Percentiles rank a stretch among this genome's conserved stretches.
phyloP scores from a whole-genome alignment of 2,113 vertebrate genomes.

The Clarias magur region DNA sequence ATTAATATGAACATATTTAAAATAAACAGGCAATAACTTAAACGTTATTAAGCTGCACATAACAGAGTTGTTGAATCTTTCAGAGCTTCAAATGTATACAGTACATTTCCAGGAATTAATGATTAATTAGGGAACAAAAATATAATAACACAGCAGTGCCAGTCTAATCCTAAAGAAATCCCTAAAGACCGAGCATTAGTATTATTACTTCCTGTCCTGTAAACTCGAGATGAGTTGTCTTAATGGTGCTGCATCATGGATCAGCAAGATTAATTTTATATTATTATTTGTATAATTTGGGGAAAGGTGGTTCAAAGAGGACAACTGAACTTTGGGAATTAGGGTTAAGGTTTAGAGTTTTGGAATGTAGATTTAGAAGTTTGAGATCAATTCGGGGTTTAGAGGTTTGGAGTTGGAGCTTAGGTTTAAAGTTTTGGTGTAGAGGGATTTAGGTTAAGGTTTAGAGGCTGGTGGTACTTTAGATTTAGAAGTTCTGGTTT shows the following conservation, averaged over 20 bases:
- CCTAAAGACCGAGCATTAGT: background rate
- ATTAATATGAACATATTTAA: background rate
- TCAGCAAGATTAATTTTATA: background rate
- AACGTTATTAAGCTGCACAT: background rate
- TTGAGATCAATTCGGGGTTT: background rate
- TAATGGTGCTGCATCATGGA: background rate
- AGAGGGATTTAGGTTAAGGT: background rate
- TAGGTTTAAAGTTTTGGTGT: background rate
- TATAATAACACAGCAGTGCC: background rate
- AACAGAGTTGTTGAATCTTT: background rate
- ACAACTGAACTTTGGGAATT: background rate
- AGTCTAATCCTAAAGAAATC: background rate
- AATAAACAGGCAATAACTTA: background rate
- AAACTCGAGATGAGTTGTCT: background rate
- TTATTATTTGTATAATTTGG: background rate
- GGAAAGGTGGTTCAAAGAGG: background rate
- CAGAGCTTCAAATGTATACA: background rate
- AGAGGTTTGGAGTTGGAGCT: background rate
- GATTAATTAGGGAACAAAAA: background rate
- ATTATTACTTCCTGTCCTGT: background rate
- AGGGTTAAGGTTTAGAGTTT: background rate
- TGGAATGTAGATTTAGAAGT: background rate
- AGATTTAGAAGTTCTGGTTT: background rate
- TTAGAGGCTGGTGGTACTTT: background rate
- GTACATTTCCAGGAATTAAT: background rate